Evolutionary conservation across 2,113 vertebrate genomes (phyloP).

Genomic region (Myiozetetes cayanensis): DNA sequence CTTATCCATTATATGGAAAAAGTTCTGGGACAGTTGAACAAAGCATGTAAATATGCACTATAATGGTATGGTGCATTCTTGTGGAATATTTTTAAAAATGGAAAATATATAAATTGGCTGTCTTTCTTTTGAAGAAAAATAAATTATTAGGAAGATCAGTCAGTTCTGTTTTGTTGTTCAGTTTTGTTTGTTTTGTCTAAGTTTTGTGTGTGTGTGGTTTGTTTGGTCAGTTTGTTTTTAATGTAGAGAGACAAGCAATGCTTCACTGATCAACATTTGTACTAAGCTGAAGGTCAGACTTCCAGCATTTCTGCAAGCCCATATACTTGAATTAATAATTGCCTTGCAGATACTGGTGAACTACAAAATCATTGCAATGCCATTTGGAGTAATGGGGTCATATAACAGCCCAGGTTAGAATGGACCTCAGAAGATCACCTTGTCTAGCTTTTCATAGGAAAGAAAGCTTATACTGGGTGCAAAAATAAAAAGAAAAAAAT

Average conservation of each 20-base stretch:
- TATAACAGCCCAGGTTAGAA: background rate
- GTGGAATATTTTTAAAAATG: background rate
- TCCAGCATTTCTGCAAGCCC: constrained; percentile 28
- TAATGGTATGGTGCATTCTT: background rate
- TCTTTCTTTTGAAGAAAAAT: background rate
- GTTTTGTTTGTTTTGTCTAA: background rate
- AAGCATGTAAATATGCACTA: background rate
- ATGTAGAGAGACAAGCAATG: background rate
- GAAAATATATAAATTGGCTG: background rate
- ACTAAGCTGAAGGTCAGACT: constrained; percentile 52
- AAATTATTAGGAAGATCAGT: background rate
- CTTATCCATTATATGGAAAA: background rate
- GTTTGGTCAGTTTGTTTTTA: background rate
- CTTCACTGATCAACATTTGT: constrained; percentile 43
- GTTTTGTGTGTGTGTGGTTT: background rate
- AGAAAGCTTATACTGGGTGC: background rate
- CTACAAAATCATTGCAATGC: background rate
- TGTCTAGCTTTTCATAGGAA: background rate
- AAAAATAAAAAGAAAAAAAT: background rate
- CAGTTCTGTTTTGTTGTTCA: background rate
- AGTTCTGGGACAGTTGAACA: background rate
- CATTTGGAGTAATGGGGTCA: background rate
- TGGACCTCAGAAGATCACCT: background rate
- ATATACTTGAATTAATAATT: constrained; percentile 36
- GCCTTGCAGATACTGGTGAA: constrained; percentile 4